These are phyloP conservation scores for Drosophila subpulchrella DNA, from an alignment of 1,140 invertebrate species.

Conservation along the genomic window DNA sequence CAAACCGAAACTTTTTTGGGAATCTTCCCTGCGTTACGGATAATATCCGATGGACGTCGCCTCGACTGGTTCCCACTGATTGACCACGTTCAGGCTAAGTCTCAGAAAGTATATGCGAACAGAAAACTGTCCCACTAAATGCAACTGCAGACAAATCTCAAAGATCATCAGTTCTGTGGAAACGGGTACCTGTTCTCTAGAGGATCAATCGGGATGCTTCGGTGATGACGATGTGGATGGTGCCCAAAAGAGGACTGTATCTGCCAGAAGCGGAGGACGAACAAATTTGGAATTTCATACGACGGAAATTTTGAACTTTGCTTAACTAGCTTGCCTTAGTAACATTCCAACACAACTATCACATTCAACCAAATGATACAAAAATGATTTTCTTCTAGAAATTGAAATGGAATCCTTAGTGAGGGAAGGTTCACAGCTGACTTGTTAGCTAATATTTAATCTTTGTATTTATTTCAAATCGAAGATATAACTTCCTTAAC, in stretches of 20 bases:
- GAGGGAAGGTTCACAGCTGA: background rate
- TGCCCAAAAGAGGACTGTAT: constrained; percentile 11
- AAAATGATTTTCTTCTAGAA: background rate
- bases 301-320: constrained; percentile 35
- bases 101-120: background rate
- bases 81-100: background rate
- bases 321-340: constrained; percentile 13
- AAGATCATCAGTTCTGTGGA: constrained; percentile 42
- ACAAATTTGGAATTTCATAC: constrained; percentile 66
- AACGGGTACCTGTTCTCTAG: background rate
- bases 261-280: constrained; percentile 28
- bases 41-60: background rate
- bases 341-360: constrained; percentile 19
- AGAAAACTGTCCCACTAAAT: background rate
- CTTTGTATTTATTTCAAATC: background rate
- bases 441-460: background rate
- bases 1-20: background rate
- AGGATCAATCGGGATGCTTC: background rate
- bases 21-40: constrained; percentile 23
- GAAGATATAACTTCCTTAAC: background rate
- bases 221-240: background rate
- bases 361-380: constrained; percentile 9
- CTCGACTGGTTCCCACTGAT: background rate
- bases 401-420: background rate
- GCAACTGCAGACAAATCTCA: constrained; percentile 47